Base-by-base conservation (phyloP, 2,797 vertebrate genomes). In the Manis javanica region DNA sequence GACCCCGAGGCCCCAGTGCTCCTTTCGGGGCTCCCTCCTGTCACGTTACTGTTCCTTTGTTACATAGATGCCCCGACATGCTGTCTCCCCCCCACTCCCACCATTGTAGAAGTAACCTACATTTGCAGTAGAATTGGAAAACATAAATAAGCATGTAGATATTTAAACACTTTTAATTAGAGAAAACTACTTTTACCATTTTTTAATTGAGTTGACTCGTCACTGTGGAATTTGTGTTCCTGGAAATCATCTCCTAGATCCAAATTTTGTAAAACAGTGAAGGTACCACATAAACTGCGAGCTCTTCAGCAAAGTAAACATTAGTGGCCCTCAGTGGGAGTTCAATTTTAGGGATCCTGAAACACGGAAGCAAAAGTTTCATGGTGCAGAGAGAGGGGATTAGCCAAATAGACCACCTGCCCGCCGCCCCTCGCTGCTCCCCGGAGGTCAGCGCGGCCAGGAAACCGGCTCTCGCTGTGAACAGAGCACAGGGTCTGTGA, bases 141-240 rank as follows among this genome's bases (percentile, higher is more conserved):
- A 74, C 14, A 26, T 42, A 94, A 53, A 81, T 74, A 77, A 79
- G 21, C 51, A 51, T 79, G 31, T 74, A 95, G 55, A 77, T 57
- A 37, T 9, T 15, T 53, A 79, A 69, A 78, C 18, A 57, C 7
- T 87, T 96, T 87, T 68, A 79, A 79, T 93, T 61, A 94, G 55
- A 57, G 64, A 68, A 79, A 86, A 64, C 19, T 7, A 68, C 51
- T 29, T 15, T 49, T 71, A 39, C 23, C 10, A 16, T 63, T 69
- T 91, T 86, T 74, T 2, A 81, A 57, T 31, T 69, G n/a, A 71
- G 16, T 31, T 82, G 87, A 84, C 29, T 88, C 14, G 34, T 86
- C 12, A 23, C 34, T 72, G 29, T 51, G 42, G n/a, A 55, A 37
- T 68, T 24, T 10, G 34, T 57, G 49, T 82, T 86, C 86, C 69